phyloP scores from a whole-genome alignment of 2,113 vertebrate genomes.

The Boulengeromyrus knoepffleri region DNA sequence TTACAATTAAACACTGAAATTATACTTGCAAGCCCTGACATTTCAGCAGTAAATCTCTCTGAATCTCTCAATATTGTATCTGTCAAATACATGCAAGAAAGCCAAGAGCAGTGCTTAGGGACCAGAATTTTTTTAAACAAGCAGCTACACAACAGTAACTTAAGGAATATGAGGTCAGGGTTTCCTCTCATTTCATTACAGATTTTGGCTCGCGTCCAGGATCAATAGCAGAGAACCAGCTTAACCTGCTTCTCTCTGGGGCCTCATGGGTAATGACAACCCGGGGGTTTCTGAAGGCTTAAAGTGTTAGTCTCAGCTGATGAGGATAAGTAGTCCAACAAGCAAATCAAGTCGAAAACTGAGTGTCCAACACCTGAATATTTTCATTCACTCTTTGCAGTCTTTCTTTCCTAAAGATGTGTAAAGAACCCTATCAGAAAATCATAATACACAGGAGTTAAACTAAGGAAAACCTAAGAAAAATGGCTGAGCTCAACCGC shows the following conservation, averaged over 20 bases:
- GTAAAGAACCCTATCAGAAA: neutral
- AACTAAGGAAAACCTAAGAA: neutral
- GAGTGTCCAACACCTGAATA: neutral
- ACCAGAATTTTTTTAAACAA: neutral
- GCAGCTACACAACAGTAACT: slow-evolving; percentile 17
- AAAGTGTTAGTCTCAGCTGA: neutral
- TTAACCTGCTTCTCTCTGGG: neutral
- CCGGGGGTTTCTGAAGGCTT: neutral
- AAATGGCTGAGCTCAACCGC: neutral
- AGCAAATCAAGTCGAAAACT: neutral
- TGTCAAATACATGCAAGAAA: neutral
- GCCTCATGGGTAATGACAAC: neutral
- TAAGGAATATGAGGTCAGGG: slow-evolving; percentile 25
- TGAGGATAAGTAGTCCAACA: neutral
- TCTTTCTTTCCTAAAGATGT: neutral
- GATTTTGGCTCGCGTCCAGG: slow-evolving; percentile 4
- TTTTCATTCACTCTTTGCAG: neutral
- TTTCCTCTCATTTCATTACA: slow-evolving; percentile 25
- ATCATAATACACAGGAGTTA: neutral
- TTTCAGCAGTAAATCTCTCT: neutral
- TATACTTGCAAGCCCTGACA: neutral
- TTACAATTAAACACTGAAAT: neutral
- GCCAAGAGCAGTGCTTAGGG: slow-evolving; percentile 27
- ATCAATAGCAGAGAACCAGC: slow-evolving; percentile 5
- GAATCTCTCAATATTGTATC: neutral